Conservation (phyloP, 2,888 invertebrate genomes). For the Machimus atricapillus region DNA sequence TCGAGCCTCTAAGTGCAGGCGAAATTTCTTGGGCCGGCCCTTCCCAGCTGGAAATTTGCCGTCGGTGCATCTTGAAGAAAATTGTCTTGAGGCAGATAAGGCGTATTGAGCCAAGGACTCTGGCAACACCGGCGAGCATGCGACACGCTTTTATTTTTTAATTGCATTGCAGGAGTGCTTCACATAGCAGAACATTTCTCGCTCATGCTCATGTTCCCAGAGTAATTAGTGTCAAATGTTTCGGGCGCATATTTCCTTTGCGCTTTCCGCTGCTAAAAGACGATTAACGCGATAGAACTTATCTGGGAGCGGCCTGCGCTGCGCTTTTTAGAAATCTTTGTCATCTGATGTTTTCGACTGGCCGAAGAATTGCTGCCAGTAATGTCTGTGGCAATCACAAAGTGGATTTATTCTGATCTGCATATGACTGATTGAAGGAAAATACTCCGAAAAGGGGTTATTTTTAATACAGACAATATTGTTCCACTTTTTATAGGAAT, state of each 20-base stretch:
- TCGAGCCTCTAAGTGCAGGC: background rate
- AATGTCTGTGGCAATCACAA: background rate
- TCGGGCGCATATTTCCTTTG: slow-evolving; percentile 10
- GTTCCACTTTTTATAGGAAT: background rate
- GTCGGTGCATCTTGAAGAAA: background rate
- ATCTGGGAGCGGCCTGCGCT: slow-evolving; percentile 8
- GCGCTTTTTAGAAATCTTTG: background rate
- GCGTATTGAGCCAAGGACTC: background rate
- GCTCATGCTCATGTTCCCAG: slow-evolving; percentile 10
- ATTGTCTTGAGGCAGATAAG: background rate
- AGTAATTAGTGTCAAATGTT: slow-evolving; percentile 28
- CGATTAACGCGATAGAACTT: background rate
- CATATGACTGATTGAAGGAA: background rate
- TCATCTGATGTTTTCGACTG: background rate
- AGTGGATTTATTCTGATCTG: background rate
- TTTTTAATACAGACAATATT: background rate
- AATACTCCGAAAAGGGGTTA: background rate
- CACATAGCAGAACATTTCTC: slow-evolving; percentile 22
- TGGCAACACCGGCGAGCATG: background rate
- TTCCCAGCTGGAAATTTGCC: background rate
- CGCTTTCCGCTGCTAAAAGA: background rate
- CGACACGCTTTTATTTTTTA: slow-evolving; percentile 18
- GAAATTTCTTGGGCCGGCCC: background rate
- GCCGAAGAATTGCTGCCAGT: background rate
- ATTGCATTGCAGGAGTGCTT: slow-evolving; percentile 23